Percentiles rank a stretch among this genome's conserved stretches.
Evolutionary conservation across 2,888 invertebrate genomes (phyloP).

Genomic region (Fragum whitleyi): DNA sequence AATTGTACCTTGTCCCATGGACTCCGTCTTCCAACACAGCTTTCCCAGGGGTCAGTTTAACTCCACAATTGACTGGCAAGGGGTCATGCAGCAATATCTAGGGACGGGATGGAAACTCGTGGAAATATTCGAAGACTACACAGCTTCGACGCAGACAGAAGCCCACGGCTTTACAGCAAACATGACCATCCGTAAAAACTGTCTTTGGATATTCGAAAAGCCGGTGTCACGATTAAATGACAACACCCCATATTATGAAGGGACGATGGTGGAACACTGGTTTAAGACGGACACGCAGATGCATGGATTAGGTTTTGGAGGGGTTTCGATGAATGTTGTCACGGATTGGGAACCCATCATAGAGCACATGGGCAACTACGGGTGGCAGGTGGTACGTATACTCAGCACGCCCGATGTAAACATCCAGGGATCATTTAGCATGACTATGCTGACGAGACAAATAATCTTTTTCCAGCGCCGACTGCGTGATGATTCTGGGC

Average conservation of each 20-base stretch:
- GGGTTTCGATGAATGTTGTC: conserved; percentile 41
- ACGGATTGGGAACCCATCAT: conserved; percentile 78
- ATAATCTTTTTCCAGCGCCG: conserved; percentile 67
- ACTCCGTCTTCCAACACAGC: conserved; percentile 29
- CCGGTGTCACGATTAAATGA: conserved; percentile 73
- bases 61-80: conserved; percentile 74
- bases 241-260: conserved; percentile 78
- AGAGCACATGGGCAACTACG: conserved; percentile 78
- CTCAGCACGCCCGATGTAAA: conserved; percentile 71
- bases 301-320: conserved; percentile 58
- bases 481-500: conserved; percentile 12
- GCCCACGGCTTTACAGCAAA: conserved; percentile 44
- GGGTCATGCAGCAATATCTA: conserved; percentile 74
- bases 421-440: conserved; percentile 47
- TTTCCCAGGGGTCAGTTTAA: conserved; percentile 36
- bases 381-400: conserved; percentile 81
- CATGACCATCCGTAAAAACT: conserved; percentile 63
- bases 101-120: conserved; percentile 80
- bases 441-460: conserved; percentile 42
- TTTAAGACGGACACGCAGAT: conserved; percentile 66
- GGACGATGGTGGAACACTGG: conserved; percentile 78
- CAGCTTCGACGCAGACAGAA: conserved; percentile 21
- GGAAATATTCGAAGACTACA: conserved; percentile 79
- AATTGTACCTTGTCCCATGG: conserved; percentile 72
- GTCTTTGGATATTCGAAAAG: conserved; percentile 83